phyloP scores from a whole-genome alignment of 2,888 invertebrate genomes.

The Conus canariensis region DNA sequence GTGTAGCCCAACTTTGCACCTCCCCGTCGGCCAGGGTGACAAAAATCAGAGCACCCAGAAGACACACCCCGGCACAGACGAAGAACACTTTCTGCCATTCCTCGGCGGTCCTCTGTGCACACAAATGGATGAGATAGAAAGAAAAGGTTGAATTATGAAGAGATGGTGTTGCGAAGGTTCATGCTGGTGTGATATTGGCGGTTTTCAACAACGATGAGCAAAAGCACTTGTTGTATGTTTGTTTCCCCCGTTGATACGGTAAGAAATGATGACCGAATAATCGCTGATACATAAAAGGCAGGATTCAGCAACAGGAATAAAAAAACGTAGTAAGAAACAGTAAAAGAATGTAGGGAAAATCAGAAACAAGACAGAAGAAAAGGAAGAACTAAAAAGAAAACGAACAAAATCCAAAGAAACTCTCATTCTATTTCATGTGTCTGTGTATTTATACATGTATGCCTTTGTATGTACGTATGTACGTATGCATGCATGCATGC shows the following conservation, averaged over 20 bases:
- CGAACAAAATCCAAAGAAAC: too few species aligned
- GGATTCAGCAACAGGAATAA: too few species aligned
- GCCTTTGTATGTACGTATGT: neutral
- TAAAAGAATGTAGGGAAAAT: too few species aligned
- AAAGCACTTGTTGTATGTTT: neutral
- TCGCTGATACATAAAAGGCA: too few species aligned
- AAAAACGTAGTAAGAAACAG: too few species aligned
- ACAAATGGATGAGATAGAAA: neutral
- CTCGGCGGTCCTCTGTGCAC: conserved; percentile 57
- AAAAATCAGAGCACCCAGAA: conserved; percentile 54
- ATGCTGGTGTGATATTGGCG: neutral
- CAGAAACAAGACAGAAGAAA: too few species aligned
- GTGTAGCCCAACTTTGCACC: conserved; percentile 50
- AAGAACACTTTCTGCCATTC: conserved; percentile 65
- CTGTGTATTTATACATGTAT: neutral
- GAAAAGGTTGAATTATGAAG: neutral
- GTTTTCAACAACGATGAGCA: neutral
- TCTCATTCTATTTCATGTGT: neutral
- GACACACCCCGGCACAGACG: conserved; percentile 58
- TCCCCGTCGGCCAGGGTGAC: conserved; percentile 59
- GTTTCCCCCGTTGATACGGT: too few species aligned
- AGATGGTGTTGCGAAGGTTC: too few species aligned
- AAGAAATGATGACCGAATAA: too few species aligned
- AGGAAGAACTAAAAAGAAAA: too few species aligned
- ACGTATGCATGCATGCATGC: neutral